Conservation (phyloP, 2,113 vertebrate genomes). For the Podarcis cretensis region DNA sequence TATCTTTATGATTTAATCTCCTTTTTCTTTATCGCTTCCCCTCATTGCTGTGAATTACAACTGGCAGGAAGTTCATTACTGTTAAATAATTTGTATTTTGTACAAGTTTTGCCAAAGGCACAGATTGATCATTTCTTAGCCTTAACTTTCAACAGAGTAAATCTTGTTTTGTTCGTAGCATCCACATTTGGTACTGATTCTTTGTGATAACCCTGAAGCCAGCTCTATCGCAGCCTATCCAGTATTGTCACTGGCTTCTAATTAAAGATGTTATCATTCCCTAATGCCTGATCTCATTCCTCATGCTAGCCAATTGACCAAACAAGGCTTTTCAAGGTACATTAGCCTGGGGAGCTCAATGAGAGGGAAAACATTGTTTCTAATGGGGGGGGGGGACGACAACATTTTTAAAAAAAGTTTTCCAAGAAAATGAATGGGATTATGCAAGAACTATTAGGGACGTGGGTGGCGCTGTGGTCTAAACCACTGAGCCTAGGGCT, state of each 20-base stretch:
- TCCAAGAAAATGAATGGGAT: too few species aligned
- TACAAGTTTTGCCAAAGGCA: background rate
- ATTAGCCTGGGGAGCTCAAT: too few species aligned
- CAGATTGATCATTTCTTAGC: background rate
- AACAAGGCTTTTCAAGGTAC: too few species aligned
- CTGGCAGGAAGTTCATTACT: background rate
- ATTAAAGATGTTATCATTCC: conserved; percentile 34
- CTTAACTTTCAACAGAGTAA: conserved; percentile 14
- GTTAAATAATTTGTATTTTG: background rate
- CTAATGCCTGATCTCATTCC: conserved; percentile 7
- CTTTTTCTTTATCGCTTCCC: background rate
- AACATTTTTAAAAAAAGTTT: too few species aligned
- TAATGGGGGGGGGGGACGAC: too few species aligned
- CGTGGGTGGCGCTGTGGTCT: too few species aligned
- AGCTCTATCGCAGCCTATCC: background rate
- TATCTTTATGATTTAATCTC: background rate
- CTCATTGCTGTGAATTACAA: background rate
- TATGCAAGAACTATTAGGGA: too few species aligned
- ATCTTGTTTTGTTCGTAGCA: conserved; percentile 22
- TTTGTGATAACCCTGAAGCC: background rate
- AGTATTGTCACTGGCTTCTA: conserved; percentile 13
- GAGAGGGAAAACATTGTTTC: too few species aligned
- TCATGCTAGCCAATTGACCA: background rate
- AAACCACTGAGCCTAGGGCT: too few species aligned
- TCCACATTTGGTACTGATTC: background rate